Evolutionary conservation across 1,140 invertebrate species (phyloP).

Genomic region (Pachyrhynchus sulphureomaculatus): DNA sequence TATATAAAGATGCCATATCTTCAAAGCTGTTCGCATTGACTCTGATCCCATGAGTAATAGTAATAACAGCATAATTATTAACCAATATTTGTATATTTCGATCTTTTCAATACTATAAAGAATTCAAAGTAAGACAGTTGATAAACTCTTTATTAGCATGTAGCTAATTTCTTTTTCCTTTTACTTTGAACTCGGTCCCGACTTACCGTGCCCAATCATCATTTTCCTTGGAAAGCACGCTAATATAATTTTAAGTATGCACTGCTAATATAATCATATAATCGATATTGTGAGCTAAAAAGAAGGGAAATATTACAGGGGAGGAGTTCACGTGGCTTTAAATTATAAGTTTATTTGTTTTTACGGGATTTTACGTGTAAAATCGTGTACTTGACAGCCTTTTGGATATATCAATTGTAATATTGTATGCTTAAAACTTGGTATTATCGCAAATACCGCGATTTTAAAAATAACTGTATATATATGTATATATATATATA

Average conservation of each 20-base stretch:
- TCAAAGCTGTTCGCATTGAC: neutral
- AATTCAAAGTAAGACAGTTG: conserved; percentile 11
- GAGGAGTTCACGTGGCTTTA: no score
- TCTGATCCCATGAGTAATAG: neutral
- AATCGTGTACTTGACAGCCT: no score
- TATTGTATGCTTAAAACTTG: no score
- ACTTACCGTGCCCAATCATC: conserved; percentile 19
- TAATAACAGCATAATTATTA: no score
- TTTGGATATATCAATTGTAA: no score
- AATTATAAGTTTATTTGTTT: no score
- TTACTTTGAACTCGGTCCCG: neutral
- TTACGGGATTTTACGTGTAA: no score
- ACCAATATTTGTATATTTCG: neutral
- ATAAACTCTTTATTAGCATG: conserved; percentile 28
- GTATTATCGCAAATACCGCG: no score
- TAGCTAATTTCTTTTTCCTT: conserved; percentile 13
- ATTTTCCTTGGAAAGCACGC: conserved; percentile 25
- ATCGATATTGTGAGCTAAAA: conserved; percentile 16
- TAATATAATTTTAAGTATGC: conserved; percentile 31
- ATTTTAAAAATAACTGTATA: no score
- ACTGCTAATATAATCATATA: conserved; percentile 30
- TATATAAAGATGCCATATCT: no score
- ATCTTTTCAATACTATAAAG: neutral
- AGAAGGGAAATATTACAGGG: neutral
- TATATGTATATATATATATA: no score